These are phyloP conservation scores for Tridacna gigas DNA, from an alignment of 2,888 invertebrate species.

Conservation along the genomic window DNA sequence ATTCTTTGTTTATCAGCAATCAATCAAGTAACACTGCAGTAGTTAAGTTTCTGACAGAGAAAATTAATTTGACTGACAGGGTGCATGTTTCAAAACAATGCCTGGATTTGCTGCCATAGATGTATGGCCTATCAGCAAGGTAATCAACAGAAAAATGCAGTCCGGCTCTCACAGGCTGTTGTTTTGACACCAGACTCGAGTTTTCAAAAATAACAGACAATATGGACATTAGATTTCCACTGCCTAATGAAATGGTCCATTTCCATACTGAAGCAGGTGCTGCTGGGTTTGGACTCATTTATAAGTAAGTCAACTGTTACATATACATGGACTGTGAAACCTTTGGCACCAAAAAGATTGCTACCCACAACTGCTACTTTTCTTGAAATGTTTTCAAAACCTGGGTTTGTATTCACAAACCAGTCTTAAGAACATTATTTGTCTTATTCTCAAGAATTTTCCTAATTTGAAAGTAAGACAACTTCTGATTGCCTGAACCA, in stretches of 20 bases:
- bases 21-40: conserved; percentile 17
- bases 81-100: conserved; percentile 39
- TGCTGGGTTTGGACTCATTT: too few species aligned
- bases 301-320: too few species aligned
- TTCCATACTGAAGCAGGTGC: background rate
- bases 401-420: too few species aligned
- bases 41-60: conserved; percentile 48
- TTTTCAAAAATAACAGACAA: conserved; percentile 7
- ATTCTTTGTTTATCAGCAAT: conserved; percentile 6
- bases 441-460: too few species aligned
- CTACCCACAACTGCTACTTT: too few species aligned
- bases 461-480: too few species aligned
- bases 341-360: too few species aligned
- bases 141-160: conserved; percentile 19
- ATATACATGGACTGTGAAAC: too few species aligned
- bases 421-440: too few species aligned
- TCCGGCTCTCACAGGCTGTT: conserved; percentile 14
- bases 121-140: conserved; percentile 22
- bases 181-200: conserved; percentile 9
- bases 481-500: too few species aligned
- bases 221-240: conserved; percentile 10
- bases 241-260: background rate
- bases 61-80: conserved; percentile 55
- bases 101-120: conserved; percentile 22
- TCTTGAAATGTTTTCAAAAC: too few species aligned